Percentiles rank a stretch among this genome's conserved stretches.
These are phyloP conservation scores for Andrena trimmerana DNA, from an alignment of 2,888 invertebrate genomes.

Conservation along the genomic window DNA sequence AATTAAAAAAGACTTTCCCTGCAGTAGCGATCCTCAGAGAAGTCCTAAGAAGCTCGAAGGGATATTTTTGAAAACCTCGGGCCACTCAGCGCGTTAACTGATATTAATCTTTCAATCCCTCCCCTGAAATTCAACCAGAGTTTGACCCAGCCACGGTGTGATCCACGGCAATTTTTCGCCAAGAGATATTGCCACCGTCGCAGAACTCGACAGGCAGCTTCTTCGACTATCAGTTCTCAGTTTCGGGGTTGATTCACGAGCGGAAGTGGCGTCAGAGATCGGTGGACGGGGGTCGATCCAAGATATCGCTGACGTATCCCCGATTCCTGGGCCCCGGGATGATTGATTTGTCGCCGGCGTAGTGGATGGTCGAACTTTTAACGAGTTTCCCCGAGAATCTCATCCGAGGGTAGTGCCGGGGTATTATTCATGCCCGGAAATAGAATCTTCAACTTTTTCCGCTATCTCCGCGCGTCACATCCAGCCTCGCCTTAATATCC, in stretches of 20 bases:
- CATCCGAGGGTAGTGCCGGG: slow-evolving; percentile 8
- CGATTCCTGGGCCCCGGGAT: neutral
- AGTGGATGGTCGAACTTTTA: slow-evolving; percentile 47
- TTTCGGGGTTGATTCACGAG: slow-evolving; percentile 16
- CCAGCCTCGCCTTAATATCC: slow-evolving; percentile 9
- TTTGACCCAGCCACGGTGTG: neutral
- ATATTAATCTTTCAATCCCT: too few species aligned
- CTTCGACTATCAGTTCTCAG: slow-evolving; percentile 4
- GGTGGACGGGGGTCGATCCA: slow-evolving; percentile 17
- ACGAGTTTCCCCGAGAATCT: slow-evolving; percentile 54
- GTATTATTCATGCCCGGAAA: slow-evolving; percentile 53
- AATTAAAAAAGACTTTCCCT: too few species aligned
- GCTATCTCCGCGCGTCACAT: neutral
- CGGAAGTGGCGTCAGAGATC: slow-evolving; percentile 23
- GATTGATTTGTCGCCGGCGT: slow-evolving; percentile 49
- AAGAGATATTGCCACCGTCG: slow-evolving; percentile 2
- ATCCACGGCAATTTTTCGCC: slow-evolving; percentile 5
- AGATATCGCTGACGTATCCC: slow-evolving; percentile 50
- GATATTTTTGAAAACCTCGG: too few species aligned
- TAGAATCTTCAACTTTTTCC: slow-evolving; percentile 33
- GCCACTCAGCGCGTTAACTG: too few species aligned
- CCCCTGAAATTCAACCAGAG: neutral
- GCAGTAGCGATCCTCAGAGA: too few species aligned
- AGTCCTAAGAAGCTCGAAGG: too few species aligned
- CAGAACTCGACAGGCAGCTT: slow-evolving; percentile 18